These are phyloP conservation scores for Lepidochrysops patricia DNA, from an alignment of 2,888 invertebrate genomes.

Conservation along the genomic window DNA sequence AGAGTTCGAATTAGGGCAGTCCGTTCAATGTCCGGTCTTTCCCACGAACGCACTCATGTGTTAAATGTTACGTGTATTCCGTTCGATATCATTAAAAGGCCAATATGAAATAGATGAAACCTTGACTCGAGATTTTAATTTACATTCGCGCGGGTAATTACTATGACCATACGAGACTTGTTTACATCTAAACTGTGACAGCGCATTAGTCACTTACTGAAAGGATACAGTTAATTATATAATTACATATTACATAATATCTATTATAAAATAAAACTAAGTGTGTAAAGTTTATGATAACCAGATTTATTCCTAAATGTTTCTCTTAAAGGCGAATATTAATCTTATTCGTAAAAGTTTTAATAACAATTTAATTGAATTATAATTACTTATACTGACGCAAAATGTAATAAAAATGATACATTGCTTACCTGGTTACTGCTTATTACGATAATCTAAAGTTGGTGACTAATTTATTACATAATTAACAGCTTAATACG, in stretches of 20 bases:
- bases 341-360: too few relatives aligned
- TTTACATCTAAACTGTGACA: neutral
- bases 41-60: slow-evolving; percentile 49
- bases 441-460: too few relatives aligned
- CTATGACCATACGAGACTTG: slow-evolving; percentile 12
- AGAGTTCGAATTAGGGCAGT: slow-evolving; percentile 34
- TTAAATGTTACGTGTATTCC: slow-evolving; percentile 39
- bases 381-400: too few relatives aligned
- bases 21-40: slow-evolving; percentile 40
- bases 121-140: slow-evolving; percentile 48
- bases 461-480: too few relatives aligned
- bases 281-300: too few relatives aligned
- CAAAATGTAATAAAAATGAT: too few relatives aligned
- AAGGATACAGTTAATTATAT: neutral
- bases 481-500: too few relatives aligned
- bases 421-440: too few relatives aligned
- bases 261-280: too few relatives aligned
- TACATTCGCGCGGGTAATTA: slow-evolving; percentile 22
- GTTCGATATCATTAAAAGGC: slow-evolving; percentile 46
- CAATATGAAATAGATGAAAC: slow-evolving; percentile 54
- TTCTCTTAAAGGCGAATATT: too few relatives aligned
- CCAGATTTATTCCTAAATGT: neutral
- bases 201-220: neutral
- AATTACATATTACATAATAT: too few relatives aligned
- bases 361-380: too few relatives aligned